Evolutionary conservation across 1,140 invertebrate species (phyloP), one percentile per base, ranked within the genome.

Genomic region (Sogatella furcifera): DNA sequence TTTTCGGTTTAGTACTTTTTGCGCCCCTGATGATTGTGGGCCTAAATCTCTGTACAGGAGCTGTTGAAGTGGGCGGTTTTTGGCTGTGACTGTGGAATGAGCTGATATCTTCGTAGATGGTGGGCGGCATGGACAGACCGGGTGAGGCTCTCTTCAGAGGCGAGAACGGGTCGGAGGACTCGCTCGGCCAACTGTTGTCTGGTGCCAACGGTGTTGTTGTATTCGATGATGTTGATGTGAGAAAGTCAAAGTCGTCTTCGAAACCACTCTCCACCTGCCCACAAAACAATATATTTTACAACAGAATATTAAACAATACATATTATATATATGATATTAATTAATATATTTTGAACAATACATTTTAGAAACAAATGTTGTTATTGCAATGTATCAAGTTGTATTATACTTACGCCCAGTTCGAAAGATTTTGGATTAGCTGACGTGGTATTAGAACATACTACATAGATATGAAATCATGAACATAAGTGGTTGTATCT

Each of bases 211-310:
- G 13, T 5, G 52, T 53, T 56, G 49, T 64, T 22, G 54, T 68
- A 17, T 65, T 66, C 13, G 65, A 60, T 24, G 63, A 62, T 22
- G 69, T 66, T 63, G 63, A 15, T 60, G n/a, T 46, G 61, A 74
- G 80, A 17, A 83, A 77, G 66, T 85, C 83, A 70, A 86, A 87
- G 68, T 88, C 85, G 73, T 88, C 85, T 69, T 87, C 85, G 66
- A 87, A 87, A 22, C 81, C 84, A 74, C 84, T 86, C 70, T 86
- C 84, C 53, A 81, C 80, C 67, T 84, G 82, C n/a, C 83, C 34
- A 9, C 34, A 38, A 38, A 38, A 9, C 34, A 38, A n/a, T n/a
- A n/a, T n/a, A n/a, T n/a, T n/a, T n/a, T n/a, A n/a, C n/a, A n/a
- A n/a, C n/a, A n/a, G n/a, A n/a, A n/a, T n/a, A n/a, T n/a, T n/a